phyloP scores from a whole-genome alignment of 2,797 vertebrate species.

The Galagoides demidoff region DNA sequence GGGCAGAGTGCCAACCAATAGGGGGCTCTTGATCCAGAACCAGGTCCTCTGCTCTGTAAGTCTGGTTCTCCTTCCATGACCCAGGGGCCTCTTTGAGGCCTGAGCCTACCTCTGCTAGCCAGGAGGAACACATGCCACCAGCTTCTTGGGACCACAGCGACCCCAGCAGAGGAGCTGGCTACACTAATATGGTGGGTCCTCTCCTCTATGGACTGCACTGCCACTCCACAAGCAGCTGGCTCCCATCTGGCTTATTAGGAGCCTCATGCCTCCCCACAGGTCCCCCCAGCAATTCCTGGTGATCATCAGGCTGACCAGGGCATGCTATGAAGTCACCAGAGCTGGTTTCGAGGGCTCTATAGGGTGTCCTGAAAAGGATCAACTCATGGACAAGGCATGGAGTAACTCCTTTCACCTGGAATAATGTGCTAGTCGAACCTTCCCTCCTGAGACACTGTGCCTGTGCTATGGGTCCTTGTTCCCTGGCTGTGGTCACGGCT shows the following conservation, averaged over 20 bases:
- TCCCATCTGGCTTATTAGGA: neutral
- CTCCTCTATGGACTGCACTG: neutral
- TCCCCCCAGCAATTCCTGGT: neutral
- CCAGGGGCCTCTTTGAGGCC: neutral
- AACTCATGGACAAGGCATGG: neutral
- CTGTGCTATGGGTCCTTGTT: neutral
- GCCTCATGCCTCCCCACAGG: neutral
- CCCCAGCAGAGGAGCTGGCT: neutral
- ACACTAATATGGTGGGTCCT: neutral
- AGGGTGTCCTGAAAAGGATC: neutral
- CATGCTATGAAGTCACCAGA: neutral
- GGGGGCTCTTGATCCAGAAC: neutral
- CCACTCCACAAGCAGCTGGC: neutral
- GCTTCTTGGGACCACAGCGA: neutral
- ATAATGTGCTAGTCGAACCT: neutral
- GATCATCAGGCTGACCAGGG: neutral
- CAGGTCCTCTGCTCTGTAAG: neutral
- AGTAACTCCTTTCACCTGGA: neutral
- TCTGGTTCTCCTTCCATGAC: neutral
- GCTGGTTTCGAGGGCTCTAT: neutral
- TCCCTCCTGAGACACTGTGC: neutral
- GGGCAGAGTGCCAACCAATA: neutral
- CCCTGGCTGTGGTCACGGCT: neutral
- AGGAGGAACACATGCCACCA: neutral
- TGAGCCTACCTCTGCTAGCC: neutral